Percentiles rank a stretch among this genome's conserved stretches.
These are phyloP conservation scores for Pluvianellus socialis DNA, from an alignment of 2,113 vertebrate species.

Conservation along the genomic window DNA sequence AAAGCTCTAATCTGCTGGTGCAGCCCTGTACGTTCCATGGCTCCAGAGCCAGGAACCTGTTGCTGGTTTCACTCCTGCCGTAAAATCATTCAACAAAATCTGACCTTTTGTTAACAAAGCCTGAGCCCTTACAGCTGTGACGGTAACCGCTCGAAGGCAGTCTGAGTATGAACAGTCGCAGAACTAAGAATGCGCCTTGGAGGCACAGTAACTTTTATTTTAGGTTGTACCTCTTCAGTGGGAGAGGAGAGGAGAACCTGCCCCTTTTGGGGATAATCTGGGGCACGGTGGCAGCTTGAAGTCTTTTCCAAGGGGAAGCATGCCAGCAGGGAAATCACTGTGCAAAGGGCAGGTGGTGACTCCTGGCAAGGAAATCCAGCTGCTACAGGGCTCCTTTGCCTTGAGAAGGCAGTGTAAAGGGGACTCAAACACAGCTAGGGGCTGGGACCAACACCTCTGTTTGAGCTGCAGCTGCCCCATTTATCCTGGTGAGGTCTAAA, in stretches of 20 bases:
- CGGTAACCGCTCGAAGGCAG: not conserved
- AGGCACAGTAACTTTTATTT: not conserved
- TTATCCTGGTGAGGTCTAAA: not conserved
- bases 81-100: not conserved
- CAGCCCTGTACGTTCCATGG: rapidly evolving
- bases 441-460: not conserved
- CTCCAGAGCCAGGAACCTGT: not conserved
- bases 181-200: not conserved
- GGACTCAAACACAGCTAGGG: not conserved
- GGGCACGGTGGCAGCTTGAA: not conserved
- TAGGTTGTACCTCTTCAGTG: not conserved
- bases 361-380: not conserved
- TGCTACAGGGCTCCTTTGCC: not conserved
- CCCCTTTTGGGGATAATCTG: not conserved
- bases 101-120: not conserved
- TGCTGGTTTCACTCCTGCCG: not conserved
- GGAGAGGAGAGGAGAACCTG: not conserved
- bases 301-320: not conserved
- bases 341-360: not conserved
- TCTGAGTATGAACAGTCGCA: rapidly evolving
- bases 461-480: not conserved
- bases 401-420: not conserved
- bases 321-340: not conserved
- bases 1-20: not conserved
- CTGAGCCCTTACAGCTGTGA: not conserved